Evolutionary conservation across 2,113 vertebrate species (phyloP).

Genomic region (Perca fluviatilis): DNA sequence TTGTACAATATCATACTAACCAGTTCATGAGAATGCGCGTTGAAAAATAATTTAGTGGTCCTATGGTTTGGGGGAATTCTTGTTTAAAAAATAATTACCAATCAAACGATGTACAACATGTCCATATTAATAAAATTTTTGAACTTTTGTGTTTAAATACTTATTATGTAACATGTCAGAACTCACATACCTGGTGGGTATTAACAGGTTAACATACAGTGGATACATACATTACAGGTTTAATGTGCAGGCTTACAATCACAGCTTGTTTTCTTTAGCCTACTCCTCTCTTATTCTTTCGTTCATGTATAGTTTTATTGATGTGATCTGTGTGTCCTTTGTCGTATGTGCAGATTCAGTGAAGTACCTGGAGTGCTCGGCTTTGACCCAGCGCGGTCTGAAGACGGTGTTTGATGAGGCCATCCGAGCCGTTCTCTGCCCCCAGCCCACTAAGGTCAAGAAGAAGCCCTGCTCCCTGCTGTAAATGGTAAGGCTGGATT

Average conservation of each 20-base stretch:
- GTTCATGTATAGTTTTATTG: background rate
- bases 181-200: too few species aligned
- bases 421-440: constrained; percentile 92
- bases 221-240: too few species aligned
- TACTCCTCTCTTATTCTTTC: too few species aligned
- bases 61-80: too few species aligned
- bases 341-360: constrained; percentile 73
- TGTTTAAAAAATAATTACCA: too few species aligned
- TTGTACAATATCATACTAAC: too few species aligned
- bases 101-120: too few species aligned
- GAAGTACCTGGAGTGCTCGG: constrained; percentile 94
- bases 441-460: constrained; percentile 87
- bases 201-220: background rate
- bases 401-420: constrained; percentile 95
- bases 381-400: constrained; percentile 91
- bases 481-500: constrained; percentile 76
- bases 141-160: too few species aligned
- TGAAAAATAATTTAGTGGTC: too few species aligned
- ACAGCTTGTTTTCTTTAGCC: background rate
- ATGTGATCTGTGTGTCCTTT: background rate
- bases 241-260: background rate
- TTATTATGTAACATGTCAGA: too few species aligned
- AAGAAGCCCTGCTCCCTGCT: constrained; percentile 87
- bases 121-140: too few species aligned
- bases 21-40: too few species aligned